Conservation (phyloP, 2,888 invertebrate genomes). For the Sycophila texana region DNA sequence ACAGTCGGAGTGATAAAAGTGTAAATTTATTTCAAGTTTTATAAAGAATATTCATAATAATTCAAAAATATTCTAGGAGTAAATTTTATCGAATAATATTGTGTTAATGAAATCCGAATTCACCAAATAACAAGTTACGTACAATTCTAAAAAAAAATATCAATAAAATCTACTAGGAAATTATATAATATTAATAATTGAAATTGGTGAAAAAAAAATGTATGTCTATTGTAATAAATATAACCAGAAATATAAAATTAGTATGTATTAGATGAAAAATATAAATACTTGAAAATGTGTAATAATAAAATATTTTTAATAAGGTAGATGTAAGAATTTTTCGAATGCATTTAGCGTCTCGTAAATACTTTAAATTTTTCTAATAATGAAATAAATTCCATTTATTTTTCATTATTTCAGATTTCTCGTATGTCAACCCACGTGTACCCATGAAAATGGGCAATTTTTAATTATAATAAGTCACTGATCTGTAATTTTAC, state of each 20-base stretch:
- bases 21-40: too few relatives aligned
- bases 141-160: too few relatives aligned
- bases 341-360: neutral
- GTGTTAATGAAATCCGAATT: too few relatives aligned
- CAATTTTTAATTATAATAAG: too few relatives aligned
- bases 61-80: too few relatives aligned
- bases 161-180: neutral
- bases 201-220: neutral
- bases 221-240: neutral
- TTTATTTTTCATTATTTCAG: neutral
- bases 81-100: too few relatives aligned
- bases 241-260: neutral
- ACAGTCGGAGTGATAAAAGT: too few relatives aligned
- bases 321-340: neutral
- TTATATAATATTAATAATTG: neutral
- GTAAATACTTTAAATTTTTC: conserved; percentile 1
- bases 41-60: too few relatives aligned
- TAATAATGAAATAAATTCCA: conserved; percentile 7
- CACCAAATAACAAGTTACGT: too few relatives aligned
- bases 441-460: too few relatives aligned
- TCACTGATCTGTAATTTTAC: neutral
- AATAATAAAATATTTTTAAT: neutral
- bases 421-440: neutral
- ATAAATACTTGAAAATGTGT: neutral
- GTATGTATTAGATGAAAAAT: too few relatives aligned